Conservation (phyloP, 2,888 invertebrate genomes). For the Cheilosia pagana region DNA sequence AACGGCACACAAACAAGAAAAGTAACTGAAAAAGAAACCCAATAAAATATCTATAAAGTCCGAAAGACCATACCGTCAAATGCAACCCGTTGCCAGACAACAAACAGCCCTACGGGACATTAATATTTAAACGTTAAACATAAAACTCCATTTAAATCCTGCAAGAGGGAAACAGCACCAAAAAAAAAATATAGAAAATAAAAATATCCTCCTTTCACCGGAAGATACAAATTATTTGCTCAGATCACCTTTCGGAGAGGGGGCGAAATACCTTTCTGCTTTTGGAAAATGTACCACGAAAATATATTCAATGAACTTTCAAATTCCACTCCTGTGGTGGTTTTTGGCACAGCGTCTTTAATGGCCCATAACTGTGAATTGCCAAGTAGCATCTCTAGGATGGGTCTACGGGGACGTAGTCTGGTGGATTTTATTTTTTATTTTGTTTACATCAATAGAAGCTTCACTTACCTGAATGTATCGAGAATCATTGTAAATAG, state of each 20-base stretch:
- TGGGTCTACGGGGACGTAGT: background rate
- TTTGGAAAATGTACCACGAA: background rate
- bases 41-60: conserved; percentile 35
- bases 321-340: conserved; percentile 16
- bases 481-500: conserved; percentile 98
- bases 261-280: background rate
- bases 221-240: conserved; percentile 18
- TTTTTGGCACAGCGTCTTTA: conserved; percentile 23
- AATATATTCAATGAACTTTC: conserved; percentile 36
- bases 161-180: background rate
- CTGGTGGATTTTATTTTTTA: background rate
- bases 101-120: conserved; percentile 27
- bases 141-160: conserved; percentile 30
- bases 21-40: background rate
- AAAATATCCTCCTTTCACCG: background rate
- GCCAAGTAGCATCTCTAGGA: conserved; percentile 20
- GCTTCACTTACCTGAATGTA: conserved; percentile 91
- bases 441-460: background rate
- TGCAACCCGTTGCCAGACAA: background rate
- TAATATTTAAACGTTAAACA: conserved; percentile 43
- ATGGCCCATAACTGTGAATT: conserved; percentile 46
- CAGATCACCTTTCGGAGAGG: conserved; percentile 26
- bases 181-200: too few species aligned
- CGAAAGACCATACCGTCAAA: conserved; percentile 18
- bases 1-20: background rate